These are phyloP conservation scores for Trachelus tabidus DNA, from an alignment of 2,888 invertebrate species.

Conservation along the genomic window DNA sequence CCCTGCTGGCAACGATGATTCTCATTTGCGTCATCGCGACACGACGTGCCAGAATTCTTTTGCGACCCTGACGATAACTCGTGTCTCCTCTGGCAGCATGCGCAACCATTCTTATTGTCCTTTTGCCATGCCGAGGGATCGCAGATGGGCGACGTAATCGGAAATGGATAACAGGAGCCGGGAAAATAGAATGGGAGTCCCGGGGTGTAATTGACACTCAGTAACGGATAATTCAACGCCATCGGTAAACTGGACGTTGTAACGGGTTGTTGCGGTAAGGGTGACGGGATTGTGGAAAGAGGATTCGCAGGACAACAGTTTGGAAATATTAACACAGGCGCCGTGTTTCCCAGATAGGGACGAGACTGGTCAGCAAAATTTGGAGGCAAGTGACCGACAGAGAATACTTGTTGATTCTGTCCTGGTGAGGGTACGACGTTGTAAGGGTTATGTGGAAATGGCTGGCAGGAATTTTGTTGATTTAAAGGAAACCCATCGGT, in stretches of 20 bases:
- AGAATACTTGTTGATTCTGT: slow-evolving; percentile 14
- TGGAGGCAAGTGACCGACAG: slow-evolving; percentile 28
- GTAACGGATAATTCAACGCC: background rate
- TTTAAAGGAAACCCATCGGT: slow-evolving; percentile 25
- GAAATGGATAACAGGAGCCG: slow-evolving; percentile 46
- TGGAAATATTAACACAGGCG: slow-evolving; percentile 55
- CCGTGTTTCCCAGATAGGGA: slow-evolving; percentile 30
- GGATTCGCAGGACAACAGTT: slow-evolving; percentile 21
- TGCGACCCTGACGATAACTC: background rate
- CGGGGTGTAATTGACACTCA: background rate
- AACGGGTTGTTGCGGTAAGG: background rate
- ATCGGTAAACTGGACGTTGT: background rate
- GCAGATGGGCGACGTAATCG: slow-evolving; percentile 41
- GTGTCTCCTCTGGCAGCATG: background rate
- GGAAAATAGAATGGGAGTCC: slow-evolving; percentile 29
- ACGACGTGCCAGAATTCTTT: slow-evolving; percentile 5
- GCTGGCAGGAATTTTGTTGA: slow-evolving; percentile 17
- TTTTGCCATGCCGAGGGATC: slow-evolving; percentile 27
- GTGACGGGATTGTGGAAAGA: background rate
- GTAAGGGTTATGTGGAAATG: slow-evolving; percentile 3
- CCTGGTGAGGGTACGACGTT: background rate
- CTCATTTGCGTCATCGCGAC: slow-evolving; percentile 17
- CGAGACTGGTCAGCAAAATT: slow-evolving; percentile 51
- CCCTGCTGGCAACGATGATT: slow-evolving; percentile 39
- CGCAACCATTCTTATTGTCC: background rate